Evolutionary conservation across 1,140 invertebrate genomes (phyloP), one percentile per base, ranked within the genome.

Genomic region (Eumeta japonica): DNA sequence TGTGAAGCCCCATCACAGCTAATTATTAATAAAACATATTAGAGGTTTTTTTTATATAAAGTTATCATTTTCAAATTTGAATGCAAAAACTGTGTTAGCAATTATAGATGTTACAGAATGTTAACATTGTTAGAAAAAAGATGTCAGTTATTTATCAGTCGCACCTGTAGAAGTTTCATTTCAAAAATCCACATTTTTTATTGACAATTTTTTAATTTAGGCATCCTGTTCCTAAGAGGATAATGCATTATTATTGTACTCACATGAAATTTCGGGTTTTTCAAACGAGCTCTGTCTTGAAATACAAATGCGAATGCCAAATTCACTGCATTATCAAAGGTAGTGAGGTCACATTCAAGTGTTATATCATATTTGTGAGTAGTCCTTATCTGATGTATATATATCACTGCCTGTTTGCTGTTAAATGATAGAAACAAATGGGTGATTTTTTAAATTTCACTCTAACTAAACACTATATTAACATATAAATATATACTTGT

Each of bases 291-390:
- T 9, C 65, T 50, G 3, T 55, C 63, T 42, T 72, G 65, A 49
- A 70, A 72, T 9, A 52, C 55, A 1, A 72, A 54, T 27, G 67
- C 65, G 34, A 63, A 61, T 33, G 58, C 63, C 0, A 72, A n/a
- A 34, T 54, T 72, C 13, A 67, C 51, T 10, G 57, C 65, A 27
- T 55, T 42, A 10, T 68, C 64, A 35, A 60, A 58, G 2, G 64
- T 68, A 0, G 41, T 52, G 20, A 72, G 42, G 39, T 72, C 64
- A 36, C 58, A 59, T 28, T 56, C 52, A 19, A 63, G 32, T 16
- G 32, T 50, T 40, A 55, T 45, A 10, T 42, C 35, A 18, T 24
- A 45, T 33, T 43, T 50, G 0, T 44, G 37, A 9, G 40, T 41
- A 1, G 44, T 42, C 16, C 43, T 38, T 10, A 63, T 43, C 11